Evolutionary conservation across 2,113 vertebrate species (phyloP), one percentile per base, ranked within the genome.

Genomic region (Cyprinodon variegatus): DNA sequence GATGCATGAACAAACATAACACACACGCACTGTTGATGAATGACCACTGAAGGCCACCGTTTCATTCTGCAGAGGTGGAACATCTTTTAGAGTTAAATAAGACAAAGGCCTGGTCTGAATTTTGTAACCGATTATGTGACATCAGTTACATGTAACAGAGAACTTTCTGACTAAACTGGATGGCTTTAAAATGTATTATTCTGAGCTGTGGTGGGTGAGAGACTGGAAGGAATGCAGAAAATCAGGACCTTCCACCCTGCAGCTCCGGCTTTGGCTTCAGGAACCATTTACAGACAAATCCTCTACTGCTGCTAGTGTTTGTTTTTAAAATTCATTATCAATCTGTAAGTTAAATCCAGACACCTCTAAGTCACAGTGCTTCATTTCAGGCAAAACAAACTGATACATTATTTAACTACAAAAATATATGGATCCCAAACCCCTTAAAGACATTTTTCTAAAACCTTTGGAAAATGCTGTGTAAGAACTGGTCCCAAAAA

Each of bases 141-240:
- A 1, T 20, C 15, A 45, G 9, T 53, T 17, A 60, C 39, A 4
- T 36, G 41, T 11, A 61, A 6, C 36, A 48, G 1, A 14, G 48
- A 61, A 43, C 14, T 39, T 39, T 61, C 14, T 13, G n/a, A 20
- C 59, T 10, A 48, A 40, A 29, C 11, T 76, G 84, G 83, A 82
- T 29, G 78, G 61, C 68, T 10, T 0, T 61, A 7, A 6, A 48
- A 67, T 37, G 38, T 17, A 50, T 65, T 61, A 46, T 2, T 79
- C 11, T 63, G n/a, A 59, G 15, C 45, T 0, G 0, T 3, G 45
- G 39, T 4, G 64, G 36, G 6, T 17, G 29, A 72, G 12, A 57
- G 73, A 83, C 46, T 50, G 86, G 61, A 8, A 86, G 86, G 91
- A 93, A 93, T 93, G 92, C 37, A 74, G 88, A 86, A 77, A 75